These are phyloP conservation scores for Enteromius treurensis DNA, from an alignment of 2,797 vertebrate genomes.

Conservation along the genomic window DNA sequence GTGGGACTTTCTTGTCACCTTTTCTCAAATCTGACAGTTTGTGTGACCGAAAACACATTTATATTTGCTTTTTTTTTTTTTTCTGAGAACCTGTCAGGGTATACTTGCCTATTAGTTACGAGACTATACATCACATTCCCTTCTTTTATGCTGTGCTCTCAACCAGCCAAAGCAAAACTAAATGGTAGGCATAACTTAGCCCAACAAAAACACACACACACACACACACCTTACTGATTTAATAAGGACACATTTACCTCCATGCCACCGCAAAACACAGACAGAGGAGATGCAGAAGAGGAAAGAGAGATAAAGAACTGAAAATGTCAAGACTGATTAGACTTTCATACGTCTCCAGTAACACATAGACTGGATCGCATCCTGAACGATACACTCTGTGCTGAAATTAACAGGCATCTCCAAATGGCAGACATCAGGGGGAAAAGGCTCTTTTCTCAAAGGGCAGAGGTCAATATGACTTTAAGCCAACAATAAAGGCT, in stretches of 20 bases:
- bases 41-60: conserved; percentile 10
- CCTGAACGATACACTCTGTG: conserved; percentile 17
- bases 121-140: conserved; percentile 1
- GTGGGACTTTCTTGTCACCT: conserved; percentile 6
- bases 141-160: conserved; percentile 2
- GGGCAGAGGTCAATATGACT: conserved; percentile 43
- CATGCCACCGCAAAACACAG: not conserved
- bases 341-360: conserved; percentile 46
- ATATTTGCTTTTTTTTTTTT: not conserved
- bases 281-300: conserved; percentile 63
- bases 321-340: conserved; percentile 64
- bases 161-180: conserved; percentile 9
- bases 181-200: conserved; percentile 23
- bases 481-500: conserved; percentile 48
- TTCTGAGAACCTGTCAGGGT: not conserved
- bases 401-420: conserved; percentile 48
- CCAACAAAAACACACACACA: conserved; percentile 12
- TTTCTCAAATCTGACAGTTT: conserved; percentile 7
- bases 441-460: conserved; percentile 38
- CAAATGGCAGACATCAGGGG: conserved; percentile 61
- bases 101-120: conserved; percentile 19
- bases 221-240: conserved; percentile 21
- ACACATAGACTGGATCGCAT: conserved; percentile 18
- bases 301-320: conserved; percentile 58
- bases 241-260: conserved; percentile 45